Evolutionary conservation across 2,797 vertebrate genomes (phyloP), one percentile per base, ranked within the genome.

Genomic region (Phrynocephalus guinanensis): DNA sequence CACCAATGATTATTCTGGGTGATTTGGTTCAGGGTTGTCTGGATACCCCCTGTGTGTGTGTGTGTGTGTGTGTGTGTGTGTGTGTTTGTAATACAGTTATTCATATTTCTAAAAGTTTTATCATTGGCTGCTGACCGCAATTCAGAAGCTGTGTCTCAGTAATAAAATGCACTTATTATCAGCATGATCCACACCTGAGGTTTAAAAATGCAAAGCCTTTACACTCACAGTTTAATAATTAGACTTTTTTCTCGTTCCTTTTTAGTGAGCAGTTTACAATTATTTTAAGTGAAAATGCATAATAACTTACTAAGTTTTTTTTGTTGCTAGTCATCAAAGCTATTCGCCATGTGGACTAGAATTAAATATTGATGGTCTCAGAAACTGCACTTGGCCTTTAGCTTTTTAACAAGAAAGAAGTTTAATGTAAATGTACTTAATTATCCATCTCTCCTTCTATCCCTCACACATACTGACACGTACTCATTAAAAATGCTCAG

Each of bases 351-450:
- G 8, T 79, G 83, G 89, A 77, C 28, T 77, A 88, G 85, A 72
- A 92, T 92, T 90, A 60, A 94, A 92, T 94, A 78, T 94, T 88
- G 89, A 92, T 95, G 91, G 87, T 80, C 80, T 94, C 82, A 93
- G 91, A 87, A 94, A 92, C 83, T 84, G n/a, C 90, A 88, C n/a
- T 85, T 95, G 82, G 95, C 94, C 93, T 94, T 79, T 63, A 56
- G 95, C 88, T 86, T 93, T 86, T 72, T 87, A 72, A 89, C 86
- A 87, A 88, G 22, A 70, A 79, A 90, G 38, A 44, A 44, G 38
- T 44, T 20, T 89, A 88, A 90, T 90, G 80, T 94, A 95, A 94
- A 95, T 92, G 94, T 67, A 44, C 90, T 87, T 52, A 75, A 75
- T 72, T 30, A 28, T 75, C 18, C 26, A 9, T 20, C 79, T 56